These are phyloP conservation scores for Exephanes ischioxanthus DNA, from an alignment of 2,888 invertebrate genomes.

Conservation along the genomic window DNA sequence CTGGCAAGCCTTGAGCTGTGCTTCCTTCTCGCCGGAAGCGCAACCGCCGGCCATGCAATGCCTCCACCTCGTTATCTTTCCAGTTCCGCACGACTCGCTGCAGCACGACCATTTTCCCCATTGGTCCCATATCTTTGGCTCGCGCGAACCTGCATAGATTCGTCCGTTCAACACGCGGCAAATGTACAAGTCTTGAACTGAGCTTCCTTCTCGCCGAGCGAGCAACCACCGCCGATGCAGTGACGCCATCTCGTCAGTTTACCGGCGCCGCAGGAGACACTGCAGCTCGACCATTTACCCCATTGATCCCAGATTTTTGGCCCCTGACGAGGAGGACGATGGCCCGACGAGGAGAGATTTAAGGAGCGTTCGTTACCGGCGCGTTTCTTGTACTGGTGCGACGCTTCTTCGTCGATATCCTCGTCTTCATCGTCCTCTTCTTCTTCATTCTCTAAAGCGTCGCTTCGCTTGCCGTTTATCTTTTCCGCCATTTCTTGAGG, in stretches of 20 bases:
- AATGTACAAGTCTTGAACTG: conserved; percentile 85
- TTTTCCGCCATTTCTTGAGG: not conserved
- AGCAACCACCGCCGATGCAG: conserved; percentile 85
- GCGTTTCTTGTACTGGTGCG: conserved; percentile 18
- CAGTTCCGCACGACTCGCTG: conserved; percentile 84
- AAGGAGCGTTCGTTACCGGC: conserved; percentile 48
- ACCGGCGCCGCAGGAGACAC: conserved; percentile 85
- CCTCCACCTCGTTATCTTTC: conserved; percentile 84
- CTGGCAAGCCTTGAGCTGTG: conserved; percentile 85
- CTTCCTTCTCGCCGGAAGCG: conserved; percentile 85
- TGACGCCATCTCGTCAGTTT: conserved; percentile 85
- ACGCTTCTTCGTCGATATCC: conserved; percentile 6
- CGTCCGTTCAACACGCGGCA: conserved; percentile 80
- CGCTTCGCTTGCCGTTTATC: conserved; percentile 24
- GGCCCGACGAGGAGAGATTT: conserved; percentile 18
- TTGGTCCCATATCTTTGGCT: conserved; percentile 83
- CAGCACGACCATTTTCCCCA: conserved; percentile 85
- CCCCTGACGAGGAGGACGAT: conserved; percentile 62
- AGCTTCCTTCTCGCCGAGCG: conserved; percentile 85
- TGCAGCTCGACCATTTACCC: conserved; percentile 86
- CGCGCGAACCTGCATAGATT: conserved; percentile 60
- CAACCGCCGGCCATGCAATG: conserved; percentile 84
- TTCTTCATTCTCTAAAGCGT: conserved; percentile 12
- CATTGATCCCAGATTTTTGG: conserved; percentile 85
- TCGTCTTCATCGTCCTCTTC: conserved; percentile 36